Evolutionary conservation across 2,797 vertebrate genomes (phyloP).

Genomic region (Rhincodon typus): DNA sequence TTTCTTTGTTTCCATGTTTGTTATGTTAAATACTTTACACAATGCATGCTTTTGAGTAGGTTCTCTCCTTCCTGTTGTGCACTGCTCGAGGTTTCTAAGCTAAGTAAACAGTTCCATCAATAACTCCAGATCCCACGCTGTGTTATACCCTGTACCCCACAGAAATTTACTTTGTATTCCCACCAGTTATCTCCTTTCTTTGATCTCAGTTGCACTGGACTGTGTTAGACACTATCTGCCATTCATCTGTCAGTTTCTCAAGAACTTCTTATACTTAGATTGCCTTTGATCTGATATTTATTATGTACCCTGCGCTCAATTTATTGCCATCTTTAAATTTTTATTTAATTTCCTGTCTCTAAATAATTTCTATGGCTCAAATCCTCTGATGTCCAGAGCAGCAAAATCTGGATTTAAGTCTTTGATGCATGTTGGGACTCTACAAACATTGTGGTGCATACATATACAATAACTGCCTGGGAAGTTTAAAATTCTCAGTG

Average conservation of each 20-base stretch:
- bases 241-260: neutral
- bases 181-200: too few relatives aligned
- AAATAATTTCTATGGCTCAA: neutral
- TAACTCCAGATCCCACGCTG: neutral
- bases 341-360: slow-evolving; percentile 2
- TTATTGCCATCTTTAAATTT: neutral
- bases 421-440: too few relatives aligned
- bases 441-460: too few relatives aligned
- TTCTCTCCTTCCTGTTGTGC: neutral
- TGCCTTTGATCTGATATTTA: neutral
- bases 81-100: neutral
- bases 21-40: neutral
- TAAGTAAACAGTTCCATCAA: neutral
- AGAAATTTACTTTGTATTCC: neutral
- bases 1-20: too few relatives aligned
- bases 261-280: neutral
- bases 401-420: too few relatives aligned
- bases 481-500: too few relatives aligned
- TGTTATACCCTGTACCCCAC: neutral
- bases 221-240: neutral
- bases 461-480: too few relatives aligned
- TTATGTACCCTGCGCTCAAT: neutral
- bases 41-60: neutral
- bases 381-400: too few relatives aligned
- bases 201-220: neutral